Conservation (phyloP, 2,113 vertebrate species). For the Cyprinodon tularosa region DNA sequence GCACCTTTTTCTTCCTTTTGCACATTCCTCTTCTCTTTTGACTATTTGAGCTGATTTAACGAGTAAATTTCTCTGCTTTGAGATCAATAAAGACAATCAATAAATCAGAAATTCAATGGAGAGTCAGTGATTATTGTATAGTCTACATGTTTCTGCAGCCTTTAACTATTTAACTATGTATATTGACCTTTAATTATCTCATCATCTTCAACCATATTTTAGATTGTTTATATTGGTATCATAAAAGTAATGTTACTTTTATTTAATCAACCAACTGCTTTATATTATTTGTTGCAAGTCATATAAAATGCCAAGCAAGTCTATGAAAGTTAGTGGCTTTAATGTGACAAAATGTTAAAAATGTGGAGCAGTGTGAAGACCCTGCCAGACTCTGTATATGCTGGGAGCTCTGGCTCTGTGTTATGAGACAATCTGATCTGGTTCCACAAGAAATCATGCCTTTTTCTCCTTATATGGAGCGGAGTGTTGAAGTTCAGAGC, state of each 20-base stretch:
- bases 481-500: conserved; percentile 25
- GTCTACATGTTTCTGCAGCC: not conserved
- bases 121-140: not conserved
- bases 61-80: no score
- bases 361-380: not conserved
- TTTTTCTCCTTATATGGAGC: conserved; percentile 56
- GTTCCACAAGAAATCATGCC: conserved; percentile 15
- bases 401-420: conserved; percentile 14
- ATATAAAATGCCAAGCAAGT: not conserved
- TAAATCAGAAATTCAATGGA: no score
- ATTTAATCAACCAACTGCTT: not conserved
- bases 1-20: no score
- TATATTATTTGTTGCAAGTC: not conserved
- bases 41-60: no score
- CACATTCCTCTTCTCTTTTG: no score
- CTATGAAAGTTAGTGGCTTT: not conserved
- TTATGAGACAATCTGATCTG: conserved; percentile 37
- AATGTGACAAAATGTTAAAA: not conserved
- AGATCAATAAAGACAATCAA: no score
- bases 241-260: not conserved
- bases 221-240: no score
- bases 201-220: no score
- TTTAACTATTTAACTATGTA: not conserved
- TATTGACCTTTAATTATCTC: not conserved
- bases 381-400: not conserved